These are phyloP conservation scores for Nannobrachium achirus DNA, from an alignment of 2,113 vertebrate species.

Conservation along the genomic window DNA sequence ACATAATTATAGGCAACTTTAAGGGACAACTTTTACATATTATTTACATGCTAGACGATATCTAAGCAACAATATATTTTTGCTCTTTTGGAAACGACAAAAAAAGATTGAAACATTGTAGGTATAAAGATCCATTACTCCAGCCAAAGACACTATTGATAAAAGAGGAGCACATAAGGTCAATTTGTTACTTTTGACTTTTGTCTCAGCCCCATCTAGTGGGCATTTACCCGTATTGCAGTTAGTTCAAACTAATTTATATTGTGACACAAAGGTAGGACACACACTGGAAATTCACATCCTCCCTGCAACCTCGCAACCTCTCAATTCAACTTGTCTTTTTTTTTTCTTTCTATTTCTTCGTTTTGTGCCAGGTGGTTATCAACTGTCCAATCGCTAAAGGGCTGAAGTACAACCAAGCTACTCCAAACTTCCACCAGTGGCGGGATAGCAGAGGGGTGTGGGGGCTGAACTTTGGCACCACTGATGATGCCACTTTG, in stretches of 20 bases:
- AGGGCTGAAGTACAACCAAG: conserved; percentile 87
- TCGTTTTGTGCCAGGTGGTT: conserved; percentile 76
- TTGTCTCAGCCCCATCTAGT: background rate
- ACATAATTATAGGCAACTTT: no score
- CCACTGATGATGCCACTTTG: conserved; percentile 79
- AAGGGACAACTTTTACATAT: no score
- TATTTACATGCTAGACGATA: no score
- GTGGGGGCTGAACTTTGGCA: conserved; percentile 87
- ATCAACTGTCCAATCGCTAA: conserved; percentile 85
- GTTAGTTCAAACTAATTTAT: background rate
- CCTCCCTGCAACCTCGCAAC: background rate
- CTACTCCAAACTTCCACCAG: conserved; percentile 86
- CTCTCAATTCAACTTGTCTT: conserved; percentile 23
- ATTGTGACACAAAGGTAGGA: background rate
- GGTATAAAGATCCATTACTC: no score
- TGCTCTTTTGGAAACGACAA: no score
- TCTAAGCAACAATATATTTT: no score
- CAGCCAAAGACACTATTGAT: no score
- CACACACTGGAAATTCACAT: conserved; percentile 9
- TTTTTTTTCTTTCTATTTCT: background rate
- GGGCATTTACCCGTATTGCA: background rate
- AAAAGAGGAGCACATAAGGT: no score
- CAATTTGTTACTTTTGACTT: background rate
- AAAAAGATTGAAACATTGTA: no score
- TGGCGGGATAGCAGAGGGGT: conserved; percentile 85